Percentiles rank a stretch among this genome's conserved stretches.
These are phyloP conservation scores for Eulemur albifrons DNA, from an alignment of 2,797 vertebrate species.

Conservation along the genomic window DNA sequence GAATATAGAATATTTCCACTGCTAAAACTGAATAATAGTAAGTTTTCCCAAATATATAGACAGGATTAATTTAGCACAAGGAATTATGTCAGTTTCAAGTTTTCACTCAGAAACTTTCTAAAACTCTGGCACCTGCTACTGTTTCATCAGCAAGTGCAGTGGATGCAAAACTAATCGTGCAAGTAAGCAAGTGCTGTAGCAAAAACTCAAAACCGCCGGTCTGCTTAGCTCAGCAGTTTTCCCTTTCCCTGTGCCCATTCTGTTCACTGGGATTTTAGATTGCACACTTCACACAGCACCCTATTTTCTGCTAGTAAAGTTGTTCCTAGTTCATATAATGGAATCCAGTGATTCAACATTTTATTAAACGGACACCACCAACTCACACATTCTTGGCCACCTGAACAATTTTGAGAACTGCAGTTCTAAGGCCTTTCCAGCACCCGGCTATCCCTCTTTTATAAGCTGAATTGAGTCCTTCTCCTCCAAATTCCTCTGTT, in stretches of 20 bases:
- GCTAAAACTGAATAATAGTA: background rate
- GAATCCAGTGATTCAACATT: background rate
- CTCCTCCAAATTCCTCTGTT: background rate
- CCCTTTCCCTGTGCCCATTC: background rate
- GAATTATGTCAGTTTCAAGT: constrained; percentile 5
- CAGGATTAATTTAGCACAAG: background rate
- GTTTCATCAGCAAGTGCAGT: constrained; percentile 26
- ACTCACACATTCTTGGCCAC: background rate
- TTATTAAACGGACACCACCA: background rate
- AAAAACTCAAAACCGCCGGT: background rate
- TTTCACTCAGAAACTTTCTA: background rate
- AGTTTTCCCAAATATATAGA: background rate
- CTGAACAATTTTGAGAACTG: background rate
- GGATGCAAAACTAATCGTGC: background rate
- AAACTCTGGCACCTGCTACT: constrained; percentile 44
- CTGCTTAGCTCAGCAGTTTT: constrained; percentile 6
- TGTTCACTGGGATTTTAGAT: background rate
- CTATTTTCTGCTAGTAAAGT: background rate
- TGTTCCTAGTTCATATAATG: background rate
- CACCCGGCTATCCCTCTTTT: background rate
- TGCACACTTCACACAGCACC: background rate
- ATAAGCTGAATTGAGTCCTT: background rate
- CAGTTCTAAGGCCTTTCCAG: background rate
- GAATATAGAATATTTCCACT: background rate
- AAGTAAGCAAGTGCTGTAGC: constrained; percentile 3